A percentile compares a stretch with the other conserved stretches of the same genome.
Conservation (phyloP, 35 echinoderm and acorn worm genomes). For the Stichopus chloronotus region DNA sequence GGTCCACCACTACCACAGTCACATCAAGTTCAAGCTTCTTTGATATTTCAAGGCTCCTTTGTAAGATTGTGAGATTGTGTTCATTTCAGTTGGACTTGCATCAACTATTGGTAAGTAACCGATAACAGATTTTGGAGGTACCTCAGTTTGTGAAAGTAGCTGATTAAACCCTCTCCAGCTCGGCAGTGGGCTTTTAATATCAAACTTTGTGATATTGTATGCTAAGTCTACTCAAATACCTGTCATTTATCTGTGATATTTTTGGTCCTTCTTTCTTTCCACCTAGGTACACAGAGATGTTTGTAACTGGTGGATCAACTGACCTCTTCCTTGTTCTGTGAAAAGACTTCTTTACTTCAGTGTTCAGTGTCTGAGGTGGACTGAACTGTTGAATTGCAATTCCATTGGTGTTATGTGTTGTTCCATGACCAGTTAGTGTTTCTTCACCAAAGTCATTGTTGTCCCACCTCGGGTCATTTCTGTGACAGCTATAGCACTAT, state of each 20-base stretch:
- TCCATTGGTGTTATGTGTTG: slow-evolving; percentile 70
- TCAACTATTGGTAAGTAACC: slow-evolving; percentile 72
- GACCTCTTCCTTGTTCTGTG: slow-evolving; percentile 28
- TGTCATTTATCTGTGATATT: not conserved
- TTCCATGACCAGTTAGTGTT: slow-evolving; percentile 66
- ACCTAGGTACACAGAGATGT: slow-evolving; percentile 5
- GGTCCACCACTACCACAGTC: slow-evolving; percentile 71
- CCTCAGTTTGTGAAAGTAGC: slow-evolving; percentile 9
- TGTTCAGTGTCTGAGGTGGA: not conserved
- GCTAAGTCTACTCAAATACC: not conserved
- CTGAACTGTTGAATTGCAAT: slow-evolving; percentile 58
- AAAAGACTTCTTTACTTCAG: not conserved
- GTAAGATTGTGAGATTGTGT: slow-evolving; percentile 61
- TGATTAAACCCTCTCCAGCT: slow-evolving; percentile 76
- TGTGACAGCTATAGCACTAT: slow-evolving; percentile 7
- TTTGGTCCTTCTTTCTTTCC: slow-evolving; percentile 26
- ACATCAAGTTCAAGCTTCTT: slow-evolving; percentile 42
- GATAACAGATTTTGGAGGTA: slow-evolving; percentile 47
- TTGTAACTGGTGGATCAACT: slow-evolving; percentile 12
- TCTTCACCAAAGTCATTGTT: slow-evolving; percentile 72
- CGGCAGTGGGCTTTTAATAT: slow-evolving; percentile 15
- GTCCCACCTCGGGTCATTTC: slow-evolving; percentile 41
- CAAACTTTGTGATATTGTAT: slow-evolving; percentile 43
- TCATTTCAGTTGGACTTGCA: slow-evolving; percentile 78
- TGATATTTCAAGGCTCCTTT: slow-evolving; percentile 57